These are phyloP conservation scores for Patella depressa DNA, from an alignment of 2,888 invertebrate species.

Conservation along the genomic window DNA sequence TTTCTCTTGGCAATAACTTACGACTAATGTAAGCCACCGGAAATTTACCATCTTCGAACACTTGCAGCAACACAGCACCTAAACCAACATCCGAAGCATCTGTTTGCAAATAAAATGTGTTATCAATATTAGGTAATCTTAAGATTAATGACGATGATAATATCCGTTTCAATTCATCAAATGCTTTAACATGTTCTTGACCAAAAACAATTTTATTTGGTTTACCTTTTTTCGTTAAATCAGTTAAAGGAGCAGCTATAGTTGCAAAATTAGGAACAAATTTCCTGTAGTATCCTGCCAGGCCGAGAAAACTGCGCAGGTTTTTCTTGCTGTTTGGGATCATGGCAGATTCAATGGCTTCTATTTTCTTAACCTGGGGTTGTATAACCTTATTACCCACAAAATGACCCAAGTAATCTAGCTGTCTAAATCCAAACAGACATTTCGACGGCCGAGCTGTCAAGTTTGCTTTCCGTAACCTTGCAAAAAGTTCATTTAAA, in stretches of 20 bases:
- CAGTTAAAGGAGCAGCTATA: conserved; percentile 27
- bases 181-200: conserved; percentile 19
- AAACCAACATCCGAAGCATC: conserved; percentile 44
- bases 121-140: conserved; percentile 32
- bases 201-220: conserved; percentile 34
- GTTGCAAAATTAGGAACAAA: conserved; percentile 35
- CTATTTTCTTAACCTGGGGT: conserved; percentile 30
- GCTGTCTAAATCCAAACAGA: neutral
- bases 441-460: neutral
- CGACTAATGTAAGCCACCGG: conserved; percentile 45
- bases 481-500: too few relatives aligned
- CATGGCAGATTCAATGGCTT: conserved; percentile 29
- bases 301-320: conserved; percentile 33
- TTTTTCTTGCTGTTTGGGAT: conserved; percentile 30
- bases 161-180: conserved; percentile 27
- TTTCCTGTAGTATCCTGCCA: conserved; percentile 35
- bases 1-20: conserved; percentile 38
- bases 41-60: conserved; percentile 19
- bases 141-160: conserved; percentile 32
- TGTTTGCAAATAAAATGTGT: conserved; percentile 34
- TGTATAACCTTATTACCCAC: conserved; percentile 37
- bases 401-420: conserved; percentile 35
- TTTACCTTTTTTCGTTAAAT: conserved; percentile 26
- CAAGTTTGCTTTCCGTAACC: neutral
- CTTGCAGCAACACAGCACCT: conserved; percentile 44